Evolutionary conservation across 2,797 vertebrate genomes (phyloP), one percentile per base, ranked within the genome.

Genomic region (Serranus cabrilla): DNA sequence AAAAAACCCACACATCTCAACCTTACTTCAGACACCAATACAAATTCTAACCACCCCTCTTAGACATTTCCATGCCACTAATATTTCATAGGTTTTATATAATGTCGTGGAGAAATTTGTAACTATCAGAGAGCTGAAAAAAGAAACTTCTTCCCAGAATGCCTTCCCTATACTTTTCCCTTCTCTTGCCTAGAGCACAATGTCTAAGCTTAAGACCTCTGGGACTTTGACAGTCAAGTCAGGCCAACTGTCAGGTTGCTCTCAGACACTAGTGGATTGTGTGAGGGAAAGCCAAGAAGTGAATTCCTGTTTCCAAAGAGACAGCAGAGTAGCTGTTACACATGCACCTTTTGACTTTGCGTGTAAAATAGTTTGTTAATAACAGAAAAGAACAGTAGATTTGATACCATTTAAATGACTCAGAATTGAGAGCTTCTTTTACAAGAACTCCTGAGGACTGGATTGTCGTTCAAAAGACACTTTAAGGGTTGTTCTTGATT

Each of bases 1-100:
- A 56, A 81, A 79, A 86, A 57, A 83, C 31, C 50, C 31, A 45
- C 43, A 85, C 64, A 82, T 76, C 50, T 20, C 20, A 54, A 69
- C 42, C 54, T 8, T 27, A 60, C 16, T 49, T 55, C 13, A 71
- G 20, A 71, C 23, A 65, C 20, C 17, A 25, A 37, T 59, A 46
- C 47, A 62, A 67, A 20, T 25, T 12, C 13, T 16, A 71, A 78
- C 23, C 20, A 45, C 27, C 23, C 34, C 76, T 14, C 46, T 6
- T 1, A 34, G 34, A 51, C 25, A 43, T 56, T 66, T 64, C 45
- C 47, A 54, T 57, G 31, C n/a, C n/a, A 42, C 42, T 66, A 70
- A 64, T 65, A 66, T 74, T 51, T 66, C 1, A 71, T 20, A 18
- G 7, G 5, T 47, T 79, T 64, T 25, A 60, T 1, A 69, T 66